Evolutionary conservation across 2,888 invertebrate genomes (phyloP).

Genomic region (Aphrophora alni): DNA sequence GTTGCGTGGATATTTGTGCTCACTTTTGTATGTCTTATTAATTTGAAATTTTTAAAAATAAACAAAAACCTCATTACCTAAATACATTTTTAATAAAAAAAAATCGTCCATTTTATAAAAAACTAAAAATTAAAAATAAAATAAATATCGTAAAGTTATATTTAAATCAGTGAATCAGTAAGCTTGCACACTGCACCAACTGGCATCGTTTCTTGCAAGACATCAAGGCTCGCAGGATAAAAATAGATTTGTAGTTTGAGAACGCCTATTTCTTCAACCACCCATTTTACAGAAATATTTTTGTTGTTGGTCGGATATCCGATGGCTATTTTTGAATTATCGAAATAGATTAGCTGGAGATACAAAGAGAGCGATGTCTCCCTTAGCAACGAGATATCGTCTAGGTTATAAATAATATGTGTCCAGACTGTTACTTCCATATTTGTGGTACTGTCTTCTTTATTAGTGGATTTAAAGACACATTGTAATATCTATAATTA

Average conservation of each 20-base stretch:
- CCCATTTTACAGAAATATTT: not conserved
- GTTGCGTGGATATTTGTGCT: too few species aligned
- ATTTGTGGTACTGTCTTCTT: too few species aligned
- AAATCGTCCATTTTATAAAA: too few species aligned
- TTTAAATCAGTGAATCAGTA: not conserved
- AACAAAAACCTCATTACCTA: too few species aligned
- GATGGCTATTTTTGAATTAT: not conserved
- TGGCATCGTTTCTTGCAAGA: not conserved
- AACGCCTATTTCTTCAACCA: not conserved
- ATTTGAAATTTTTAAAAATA: too few species aligned
- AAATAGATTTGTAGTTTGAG: not conserved
- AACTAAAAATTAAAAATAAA: too few species aligned
- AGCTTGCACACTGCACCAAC: not conserved
- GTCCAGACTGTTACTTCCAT: not conserved
- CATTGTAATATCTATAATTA: too few species aligned
- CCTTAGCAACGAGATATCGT: not conserved
- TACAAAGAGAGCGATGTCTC: not conserved
- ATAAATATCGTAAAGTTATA: not conserved
- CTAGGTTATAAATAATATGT: not conserved
- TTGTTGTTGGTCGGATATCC: not conserved
- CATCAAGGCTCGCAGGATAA: not conserved
- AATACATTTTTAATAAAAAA: too few species aligned
- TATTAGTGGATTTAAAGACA: too few species aligned
- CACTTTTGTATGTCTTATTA: too few species aligned
- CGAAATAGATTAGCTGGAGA: not conserved